A percentile compares a stretch with the other conserved stretches of the same genome.
phyloP scores from a whole-genome alignment of 2,888 invertebrate species.

The Ochropacha duplaris region DNA sequence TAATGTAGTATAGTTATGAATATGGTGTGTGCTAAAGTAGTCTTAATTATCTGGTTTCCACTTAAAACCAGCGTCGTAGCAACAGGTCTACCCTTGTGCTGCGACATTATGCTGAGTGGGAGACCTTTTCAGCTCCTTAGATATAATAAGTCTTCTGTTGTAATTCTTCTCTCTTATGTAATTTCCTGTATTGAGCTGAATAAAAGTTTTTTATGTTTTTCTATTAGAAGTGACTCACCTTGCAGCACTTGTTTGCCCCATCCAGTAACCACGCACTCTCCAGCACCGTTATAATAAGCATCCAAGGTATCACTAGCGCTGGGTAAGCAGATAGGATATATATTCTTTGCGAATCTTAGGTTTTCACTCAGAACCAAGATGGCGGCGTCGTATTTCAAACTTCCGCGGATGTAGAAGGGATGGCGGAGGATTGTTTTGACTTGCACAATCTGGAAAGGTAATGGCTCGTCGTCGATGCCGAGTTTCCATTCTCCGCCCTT shows the following conservation, averaged over 20 bases:
- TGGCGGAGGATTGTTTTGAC: conserved; percentile 88
- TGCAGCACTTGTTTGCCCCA: conserved; percentile 92
- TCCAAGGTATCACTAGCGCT: conserved; percentile 72
- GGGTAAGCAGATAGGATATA: conserved; percentile 89
- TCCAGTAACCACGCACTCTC: conserved; percentile 89
- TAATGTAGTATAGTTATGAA: too few relatives aligned
- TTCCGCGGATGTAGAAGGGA: conserved; percentile 85
- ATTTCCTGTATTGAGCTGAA: too few relatives aligned
- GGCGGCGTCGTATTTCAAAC: conserved; percentile 87
- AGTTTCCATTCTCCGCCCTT: conserved; percentile 94
- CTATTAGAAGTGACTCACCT: too few relatives aligned
- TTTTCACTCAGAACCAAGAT: conserved; percentile 86
- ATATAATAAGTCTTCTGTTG: too few relatives aligned
- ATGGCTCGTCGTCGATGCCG: conserved; percentile 90
- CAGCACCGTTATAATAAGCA: conserved; percentile 82
- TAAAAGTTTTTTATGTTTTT: too few relatives aligned
- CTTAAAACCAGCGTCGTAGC: too few relatives aligned
- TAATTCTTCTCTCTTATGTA: too few relatives aligned
- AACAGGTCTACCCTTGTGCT: too few relatives aligned
- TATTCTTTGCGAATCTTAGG: conserved; percentile 85
- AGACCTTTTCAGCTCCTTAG: too few relatives aligned
- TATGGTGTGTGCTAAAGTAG: too few relatives aligned
- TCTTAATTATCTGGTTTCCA: too few relatives aligned
- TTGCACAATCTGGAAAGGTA: conserved; percentile 89
- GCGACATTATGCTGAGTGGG: too few relatives aligned